Base-by-base conservation (phyloP, 2,113 vertebrate species). In the Aptenodytes patagonicus region DNA sequence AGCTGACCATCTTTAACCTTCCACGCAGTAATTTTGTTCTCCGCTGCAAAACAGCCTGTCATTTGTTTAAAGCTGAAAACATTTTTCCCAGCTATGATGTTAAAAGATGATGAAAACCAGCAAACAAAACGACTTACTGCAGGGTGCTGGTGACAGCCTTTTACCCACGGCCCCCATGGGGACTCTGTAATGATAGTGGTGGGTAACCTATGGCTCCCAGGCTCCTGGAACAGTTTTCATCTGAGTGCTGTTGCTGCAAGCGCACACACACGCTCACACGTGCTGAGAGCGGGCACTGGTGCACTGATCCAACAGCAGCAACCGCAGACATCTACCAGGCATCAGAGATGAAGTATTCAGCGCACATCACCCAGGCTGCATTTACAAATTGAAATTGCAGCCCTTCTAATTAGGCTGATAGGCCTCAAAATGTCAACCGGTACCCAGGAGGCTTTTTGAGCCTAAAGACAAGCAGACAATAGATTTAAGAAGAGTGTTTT, bases 251-350 rank as follows among this genome's bases (percentile, higher is more conserved):
- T 2, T 58, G 83, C 49, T 70, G 26, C 47, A 38, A 79, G 28
- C 0, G 1, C 46, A 31, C 36, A 26, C 21, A 24, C 5, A 8
- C 1, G 5, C 22, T 65, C 26, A 40, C 24, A 15, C 0, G 1
- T 13, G 40, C 49, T 20, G 36, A 16, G 36, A 66, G 57, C 1
- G 0, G 7, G 58, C 32, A 14, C 47, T 34, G 28, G 22, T 47
- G 36, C 42, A 34, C 2, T 46, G 70, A 89, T 51, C 32, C 75
- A 70, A 40, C 13, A 71, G 34, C 77, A 77, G 25, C 21, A 17
- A 84, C 22, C 7, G 25, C 29, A 57, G 57, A 72, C 12, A 36
- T 11, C 57, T 64, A 73, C 7, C 38, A n/a, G 65, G 31, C 46
- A 20, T 46, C 40, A 61, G 52, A 83, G 17, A 73, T 17, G 49